These are phyloP conservation scores for Ascaphus truei DNA, from an alignment of 2,113 vertebrate genomes.

Conservation along the genomic window DNA sequence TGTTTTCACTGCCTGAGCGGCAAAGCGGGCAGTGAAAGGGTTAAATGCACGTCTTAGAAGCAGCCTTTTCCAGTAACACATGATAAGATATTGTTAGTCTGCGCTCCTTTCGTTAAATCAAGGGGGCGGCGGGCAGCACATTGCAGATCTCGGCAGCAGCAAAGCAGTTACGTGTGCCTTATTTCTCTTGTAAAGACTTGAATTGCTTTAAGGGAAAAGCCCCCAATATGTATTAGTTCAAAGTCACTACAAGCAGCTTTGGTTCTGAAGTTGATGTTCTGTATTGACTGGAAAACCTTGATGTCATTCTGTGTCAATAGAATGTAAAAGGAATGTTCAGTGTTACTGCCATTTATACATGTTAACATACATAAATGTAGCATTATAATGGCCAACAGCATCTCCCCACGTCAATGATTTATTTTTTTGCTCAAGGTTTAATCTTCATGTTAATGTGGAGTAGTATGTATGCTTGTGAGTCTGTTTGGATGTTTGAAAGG, in stretches of 20 bases:
- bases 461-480: conserved; percentile 51
- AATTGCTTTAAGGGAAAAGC: conserved; percentile 69
- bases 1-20: neutral
- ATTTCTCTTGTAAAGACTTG: conserved; percentile 85
- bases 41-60: conserved; percentile 10
- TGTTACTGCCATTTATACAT: conserved; percentile 96
- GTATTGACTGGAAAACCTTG: conserved; percentile 63
- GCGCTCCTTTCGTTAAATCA: neutral
- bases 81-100: conserved; percentile 1
- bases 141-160: neutral
- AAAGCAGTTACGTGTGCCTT: conserved; percentile 80
- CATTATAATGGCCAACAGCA: conserved; percentile 82
- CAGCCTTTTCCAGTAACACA: neutral
- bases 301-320: conserved; percentile 82
- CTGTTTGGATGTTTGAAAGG: conserved; percentile 57
- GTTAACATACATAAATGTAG: conserved; percentile 76
- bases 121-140: conserved; percentile 34
- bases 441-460: conserved; percentile 51
- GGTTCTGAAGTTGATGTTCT: conserved; percentile 67
- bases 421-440: conserved; percentile 40
- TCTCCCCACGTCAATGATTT: conserved; percentile 59
- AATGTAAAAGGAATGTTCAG: conserved; percentile 84
- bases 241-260: conserved; percentile 67
- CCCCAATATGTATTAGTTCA: conserved; percentile 52
- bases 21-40: neutral